These are phyloP conservation scores for Aepyceros melampus DNA, from an alignment of 2,113 vertebrate species.

Conservation along the genomic window DNA sequence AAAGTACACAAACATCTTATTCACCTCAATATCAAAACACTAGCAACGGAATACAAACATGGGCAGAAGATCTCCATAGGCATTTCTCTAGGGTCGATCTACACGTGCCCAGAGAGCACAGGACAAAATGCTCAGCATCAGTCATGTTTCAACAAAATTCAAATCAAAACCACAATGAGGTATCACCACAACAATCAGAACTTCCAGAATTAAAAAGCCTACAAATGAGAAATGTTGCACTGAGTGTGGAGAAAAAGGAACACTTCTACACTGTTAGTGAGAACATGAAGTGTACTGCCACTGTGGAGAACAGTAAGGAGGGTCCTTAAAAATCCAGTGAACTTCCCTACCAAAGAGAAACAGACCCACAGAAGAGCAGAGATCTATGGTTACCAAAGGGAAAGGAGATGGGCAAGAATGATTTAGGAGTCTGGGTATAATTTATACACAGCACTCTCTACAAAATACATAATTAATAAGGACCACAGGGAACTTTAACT, in stretches of 20 bases:
- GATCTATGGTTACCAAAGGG: not conserved
- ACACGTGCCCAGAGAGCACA: not conserved
- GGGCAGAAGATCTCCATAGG: not conserved
- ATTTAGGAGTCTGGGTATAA: not conserved
- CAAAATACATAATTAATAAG: not conserved
- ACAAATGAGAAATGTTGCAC: not conserved
- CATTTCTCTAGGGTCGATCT: not conserved
- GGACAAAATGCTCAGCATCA: not conserved
- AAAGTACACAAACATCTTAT: not conserved
- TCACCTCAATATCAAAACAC: not conserved
- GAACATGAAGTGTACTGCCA: not conserved
- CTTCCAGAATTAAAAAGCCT: not conserved
- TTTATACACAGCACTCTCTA: not conserved
- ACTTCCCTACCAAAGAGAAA: not conserved
- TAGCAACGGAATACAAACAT: not conserved
- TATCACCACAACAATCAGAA: not conserved
- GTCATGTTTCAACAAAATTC: not conserved
- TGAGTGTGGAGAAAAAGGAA: not conserved
- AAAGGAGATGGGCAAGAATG: not conserved
- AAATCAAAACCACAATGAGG: not conserved
- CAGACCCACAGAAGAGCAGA: not conserved
- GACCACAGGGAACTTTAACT: not conserved
- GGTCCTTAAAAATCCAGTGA: not conserved
- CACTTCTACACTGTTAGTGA: not conserved
- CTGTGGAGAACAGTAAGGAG: not conserved